These are phyloP conservation scores for Pollimyrus isidori DNA, from an alignment of 2,113 vertebrate genomes.

Conservation along the genomic window DNA sequence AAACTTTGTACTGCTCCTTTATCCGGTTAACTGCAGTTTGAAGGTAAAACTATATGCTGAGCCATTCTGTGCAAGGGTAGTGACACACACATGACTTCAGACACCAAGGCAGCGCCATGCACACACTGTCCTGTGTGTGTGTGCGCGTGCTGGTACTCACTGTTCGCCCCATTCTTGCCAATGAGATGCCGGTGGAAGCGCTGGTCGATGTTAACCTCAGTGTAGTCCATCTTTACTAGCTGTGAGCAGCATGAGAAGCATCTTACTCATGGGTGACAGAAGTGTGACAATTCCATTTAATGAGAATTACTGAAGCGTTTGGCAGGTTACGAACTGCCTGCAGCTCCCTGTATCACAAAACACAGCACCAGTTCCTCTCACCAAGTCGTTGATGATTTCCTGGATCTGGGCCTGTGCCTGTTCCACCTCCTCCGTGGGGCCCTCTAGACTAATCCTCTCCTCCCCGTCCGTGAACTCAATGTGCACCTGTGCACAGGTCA, in stretches of 20 bases:
- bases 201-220: constrained; percentile 65
- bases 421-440: constrained; percentile 64
- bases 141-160: constrained; percentile 48
- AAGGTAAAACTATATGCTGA: background rate
- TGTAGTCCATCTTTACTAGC: constrained; percentile 71
- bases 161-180: constrained; percentile 65
- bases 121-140: background rate
- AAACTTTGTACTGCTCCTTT: constrained; percentile 73
- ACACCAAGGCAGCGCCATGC: background rate
- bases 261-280: background rate
- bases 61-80: background rate
- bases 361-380: constrained; percentile 32
- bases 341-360: background rate
- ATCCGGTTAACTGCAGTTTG: constrained; percentile 62
- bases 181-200: constrained; percentile 70
- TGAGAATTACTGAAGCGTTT: background rate
- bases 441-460: constrained; percentile 67
- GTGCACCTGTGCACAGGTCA: constrained; percentile 52
- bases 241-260: constrained; percentile 30
- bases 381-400: constrained; percentile 66
- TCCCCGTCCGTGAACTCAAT: constrained; percentile 72
- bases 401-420: constrained; percentile 66
- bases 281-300: background rate
- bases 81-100: background rate
- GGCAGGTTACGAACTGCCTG: too few relatives aligned